A percentile compares a stretch with the other conserved stretches of the same genome.
Evolutionary conservation across 1,140 invertebrate species (phyloP).

Genomic region (Galendromus occidentalis): DNA sequence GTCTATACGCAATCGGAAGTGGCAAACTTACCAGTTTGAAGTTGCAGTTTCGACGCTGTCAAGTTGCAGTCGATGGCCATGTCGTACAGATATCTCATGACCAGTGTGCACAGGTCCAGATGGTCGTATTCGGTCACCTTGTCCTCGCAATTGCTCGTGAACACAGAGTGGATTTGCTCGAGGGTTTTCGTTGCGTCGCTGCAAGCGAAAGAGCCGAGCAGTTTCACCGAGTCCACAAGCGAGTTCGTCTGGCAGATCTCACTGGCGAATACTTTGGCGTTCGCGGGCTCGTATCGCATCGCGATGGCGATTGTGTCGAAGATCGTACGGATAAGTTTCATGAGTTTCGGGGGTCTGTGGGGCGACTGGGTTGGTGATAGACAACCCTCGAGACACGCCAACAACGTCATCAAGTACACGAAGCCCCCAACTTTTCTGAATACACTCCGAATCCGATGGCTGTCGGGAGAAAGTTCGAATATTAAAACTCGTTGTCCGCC

Average conservation of each 20-base stretch:
- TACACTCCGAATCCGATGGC: slow-evolving; percentile 80
- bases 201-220: slow-evolving; percentile 66
- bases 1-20: too few relatives aligned
- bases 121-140: slow-evolving; percentile 2
- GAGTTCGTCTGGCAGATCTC: slow-evolving; percentile 74
- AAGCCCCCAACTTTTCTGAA: slow-evolving; percentile 96
- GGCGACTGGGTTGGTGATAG: slow-evolving; percentile 26
- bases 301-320: slow-evolving; percentile 88
- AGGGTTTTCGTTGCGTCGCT: slow-evolving; percentile 17
- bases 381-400: slow-evolving; percentile 76
- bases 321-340: slow-evolving; percentile 55
- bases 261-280: slow-evolving; percentile 91
- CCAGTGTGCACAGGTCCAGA: slow-evolving; percentile 43
- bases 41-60: neutral
- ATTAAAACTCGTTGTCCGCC: slow-evolving; percentile 26
- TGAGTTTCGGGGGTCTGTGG: slow-evolving; percentile 16
- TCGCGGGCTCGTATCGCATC: slow-evolving; percentile 96
- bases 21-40: neutral
- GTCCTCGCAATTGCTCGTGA: slow-evolving; percentile 14
- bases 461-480: slow-evolving; percentile 25
- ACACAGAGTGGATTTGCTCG: slow-evolving; percentile 14
- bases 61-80: slow-evolving; percentile 44
- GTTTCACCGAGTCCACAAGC: slow-evolving; percentile 67
- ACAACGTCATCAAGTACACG: slow-evolving; percentile 84
- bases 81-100: slow-evolving; percentile 67